Evolutionary conservation across 2,888 invertebrate species (phyloP).

Genomic region (Trachelus stipa): DNA sequence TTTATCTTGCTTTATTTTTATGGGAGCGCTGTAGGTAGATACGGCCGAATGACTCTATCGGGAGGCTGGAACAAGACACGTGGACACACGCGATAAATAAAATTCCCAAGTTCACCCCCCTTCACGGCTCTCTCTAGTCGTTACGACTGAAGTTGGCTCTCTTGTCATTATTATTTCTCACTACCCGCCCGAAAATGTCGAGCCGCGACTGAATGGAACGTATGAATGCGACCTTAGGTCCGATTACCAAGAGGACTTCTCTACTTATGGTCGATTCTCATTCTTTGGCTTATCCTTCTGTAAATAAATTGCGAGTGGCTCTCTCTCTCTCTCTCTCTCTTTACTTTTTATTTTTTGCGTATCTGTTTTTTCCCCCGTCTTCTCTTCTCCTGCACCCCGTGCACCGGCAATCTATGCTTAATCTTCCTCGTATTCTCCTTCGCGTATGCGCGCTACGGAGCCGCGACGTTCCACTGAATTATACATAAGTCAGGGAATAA

Average conservation of each 20-base stretch:
- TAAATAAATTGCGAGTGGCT: conserved; percentile 13
- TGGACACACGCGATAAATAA: too few species aligned
- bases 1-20: too few species aligned
- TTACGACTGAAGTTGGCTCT: too few species aligned
- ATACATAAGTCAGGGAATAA: conserved; percentile 60
- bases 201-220: background rate
- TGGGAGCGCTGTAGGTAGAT: too few species aligned
- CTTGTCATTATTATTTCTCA: conserved; percentile 10
- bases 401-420: conserved; percentile 46
- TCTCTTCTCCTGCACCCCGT: background rate
- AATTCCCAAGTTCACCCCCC: too few species aligned
- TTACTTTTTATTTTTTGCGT: conserved; percentile 13
- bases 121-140: too few species aligned
- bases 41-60: too few species aligned
- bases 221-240: too few species aligned
- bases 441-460: conserved; percentile 53
- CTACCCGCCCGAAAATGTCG: conserved; percentile 33
- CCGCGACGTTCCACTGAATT: conserved; percentile 58
- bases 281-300: conserved; percentile 27
- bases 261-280: too few species aligned
- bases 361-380: conserved; percentile 9
- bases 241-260: too few species aligned
- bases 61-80: too few species aligned
- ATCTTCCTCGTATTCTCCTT: conserved; percentile 52
- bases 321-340: conserved; percentile 13